These are phyloP conservation scores for Crotophaga sulcirostris DNA, from an alignment of 2,113 vertebrate genomes.

Conservation along the genomic window DNA sequence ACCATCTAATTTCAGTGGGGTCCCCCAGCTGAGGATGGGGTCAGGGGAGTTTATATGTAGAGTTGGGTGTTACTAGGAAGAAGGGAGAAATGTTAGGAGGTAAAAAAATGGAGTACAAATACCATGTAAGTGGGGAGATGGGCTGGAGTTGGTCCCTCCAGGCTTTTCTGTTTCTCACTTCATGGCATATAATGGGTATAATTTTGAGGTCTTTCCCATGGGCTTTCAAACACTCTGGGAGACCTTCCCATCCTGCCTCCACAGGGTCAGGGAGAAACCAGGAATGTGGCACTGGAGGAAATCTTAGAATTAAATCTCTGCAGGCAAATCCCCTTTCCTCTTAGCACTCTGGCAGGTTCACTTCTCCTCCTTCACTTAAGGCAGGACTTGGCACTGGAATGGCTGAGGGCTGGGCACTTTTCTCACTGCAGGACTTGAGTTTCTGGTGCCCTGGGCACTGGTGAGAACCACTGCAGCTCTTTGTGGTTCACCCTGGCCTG, in stretches of 20 bases:
- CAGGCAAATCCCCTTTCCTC: background rate
- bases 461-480: background rate
- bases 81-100: background rate
- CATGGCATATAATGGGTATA: background rate
- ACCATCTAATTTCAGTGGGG: background rate
- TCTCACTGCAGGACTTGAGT: background rate
- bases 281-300: background rate
- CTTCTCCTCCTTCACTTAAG: background rate
- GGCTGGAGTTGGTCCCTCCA: background rate
- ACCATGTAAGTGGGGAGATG: background rate
- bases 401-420: background rate
- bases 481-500: rapidly evolving
- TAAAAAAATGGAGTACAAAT: background rate
- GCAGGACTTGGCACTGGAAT: background rate
- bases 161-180: background rate
- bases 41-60: background rate
- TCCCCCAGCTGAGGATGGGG: background rate
- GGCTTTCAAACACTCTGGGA: background rate
- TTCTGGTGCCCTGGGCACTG: background rate
- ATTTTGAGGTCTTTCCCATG: background rate
- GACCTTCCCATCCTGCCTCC: background rate
- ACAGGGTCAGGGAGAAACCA: background rate
- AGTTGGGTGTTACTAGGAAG: background rate
- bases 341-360: background rate
- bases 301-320: background rate